Conservation (phyloP, 1,140 invertebrate genomes). For the Leptinotarsa lineolata region DNA sequence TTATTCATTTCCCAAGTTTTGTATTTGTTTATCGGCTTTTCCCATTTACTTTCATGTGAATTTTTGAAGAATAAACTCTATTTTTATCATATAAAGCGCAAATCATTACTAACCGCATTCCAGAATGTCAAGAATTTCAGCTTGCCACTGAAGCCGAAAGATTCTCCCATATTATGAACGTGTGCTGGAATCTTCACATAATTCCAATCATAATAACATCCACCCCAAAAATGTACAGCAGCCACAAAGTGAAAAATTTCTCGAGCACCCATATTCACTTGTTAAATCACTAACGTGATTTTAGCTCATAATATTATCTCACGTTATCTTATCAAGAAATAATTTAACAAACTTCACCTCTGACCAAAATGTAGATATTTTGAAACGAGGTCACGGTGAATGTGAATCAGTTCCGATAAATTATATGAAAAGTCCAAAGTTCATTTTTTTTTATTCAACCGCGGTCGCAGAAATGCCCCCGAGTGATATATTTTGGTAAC, state of each 20-base stretch:
- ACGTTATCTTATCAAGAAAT: no score
- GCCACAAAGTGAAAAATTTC: constrained; percentile 68
- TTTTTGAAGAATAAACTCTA: background rate
- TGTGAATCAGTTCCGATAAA: no score
- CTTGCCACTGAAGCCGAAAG: constrained; percentile 67
- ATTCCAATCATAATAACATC: constrained; percentile 74
- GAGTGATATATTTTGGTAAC: no score
- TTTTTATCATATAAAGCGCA: background rate
- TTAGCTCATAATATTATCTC: background rate
- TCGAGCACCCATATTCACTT: constrained; percentile 38
- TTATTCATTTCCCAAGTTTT: no score
- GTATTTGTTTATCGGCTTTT: no score
- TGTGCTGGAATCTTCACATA: constrained; percentile 67
- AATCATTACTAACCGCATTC: constrained; percentile 72
- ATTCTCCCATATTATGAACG: constrained; percentile 42
- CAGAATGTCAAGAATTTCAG: constrained; percentile 87
- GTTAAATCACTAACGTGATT: background rate
- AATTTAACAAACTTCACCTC: no score
- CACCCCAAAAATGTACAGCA: constrained; percentile 70
- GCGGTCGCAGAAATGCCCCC: no score
- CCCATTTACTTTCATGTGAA: background rate
- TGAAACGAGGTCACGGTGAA: no score
- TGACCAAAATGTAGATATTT: no score
- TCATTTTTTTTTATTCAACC: no score
- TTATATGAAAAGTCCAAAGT: no score